Evolutionary conservation across 1,140 invertebrate genomes (phyloP).

Genomic region (Macrostomum lignano): DNA sequence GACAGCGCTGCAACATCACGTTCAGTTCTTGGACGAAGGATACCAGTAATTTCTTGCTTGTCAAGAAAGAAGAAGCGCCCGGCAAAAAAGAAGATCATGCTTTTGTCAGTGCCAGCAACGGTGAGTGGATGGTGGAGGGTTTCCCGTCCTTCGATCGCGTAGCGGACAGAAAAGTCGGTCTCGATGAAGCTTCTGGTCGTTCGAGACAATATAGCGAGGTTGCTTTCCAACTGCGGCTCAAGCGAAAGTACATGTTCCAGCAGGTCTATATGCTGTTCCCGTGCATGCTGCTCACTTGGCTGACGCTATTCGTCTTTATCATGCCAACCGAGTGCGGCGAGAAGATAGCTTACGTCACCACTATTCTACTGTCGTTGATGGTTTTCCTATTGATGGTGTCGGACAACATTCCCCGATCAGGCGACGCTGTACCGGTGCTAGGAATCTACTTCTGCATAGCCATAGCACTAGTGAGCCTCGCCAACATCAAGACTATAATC

Average conservation of each 20-base stretch:
- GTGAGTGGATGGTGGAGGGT: not conserved
- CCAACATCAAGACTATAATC: too few species aligned
- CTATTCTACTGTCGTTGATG: constrained; percentile 24
- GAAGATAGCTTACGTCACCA: constrained; percentile 17
- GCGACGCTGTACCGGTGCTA: constrained; percentile 81
- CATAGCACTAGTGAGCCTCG: constrained; percentile 1
- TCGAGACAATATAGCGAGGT: not conserved
- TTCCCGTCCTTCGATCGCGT: not conserved
- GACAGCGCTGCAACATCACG: not conserved
- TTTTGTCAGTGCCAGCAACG: constrained; percentile 2
- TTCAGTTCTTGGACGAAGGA: not conserved
- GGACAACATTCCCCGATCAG: constrained; percentile 81
- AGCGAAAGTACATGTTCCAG: not conserved
- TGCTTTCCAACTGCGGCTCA: not conserved
- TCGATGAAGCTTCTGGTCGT: not conserved
- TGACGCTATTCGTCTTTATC: not conserved
- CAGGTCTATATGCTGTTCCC: not conserved
- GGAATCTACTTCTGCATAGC: constrained; percentile 26
- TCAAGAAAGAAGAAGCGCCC: not conserved
- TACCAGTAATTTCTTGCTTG: not conserved
- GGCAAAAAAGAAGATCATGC: not conserved
- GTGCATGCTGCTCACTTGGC: not conserved
- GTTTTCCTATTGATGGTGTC: constrained; percentile 23
- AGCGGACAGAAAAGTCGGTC: not conserved
- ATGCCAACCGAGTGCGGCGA: not conserved